Evolutionary conservation across 2,888 invertebrate genomes (phyloP).

Genomic region (Buathra laborator): DNA sequence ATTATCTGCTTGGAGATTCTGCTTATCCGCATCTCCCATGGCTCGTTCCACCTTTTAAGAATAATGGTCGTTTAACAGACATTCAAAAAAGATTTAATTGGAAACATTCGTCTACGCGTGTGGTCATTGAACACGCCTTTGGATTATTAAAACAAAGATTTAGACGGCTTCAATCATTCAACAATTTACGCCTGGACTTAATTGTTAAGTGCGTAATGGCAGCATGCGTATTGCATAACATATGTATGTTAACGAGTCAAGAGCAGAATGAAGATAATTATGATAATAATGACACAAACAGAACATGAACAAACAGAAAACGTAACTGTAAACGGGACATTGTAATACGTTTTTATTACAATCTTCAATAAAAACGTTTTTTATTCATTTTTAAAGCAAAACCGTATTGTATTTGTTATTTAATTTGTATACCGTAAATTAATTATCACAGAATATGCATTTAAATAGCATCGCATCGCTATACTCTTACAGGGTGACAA

Average conservation of each 20-base stretch:
- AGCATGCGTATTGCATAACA: conserved; percentile 45
- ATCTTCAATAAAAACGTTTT: no score
- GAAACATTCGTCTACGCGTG: conserved; percentile 31
- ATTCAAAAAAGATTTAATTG: conserved; percentile 25
- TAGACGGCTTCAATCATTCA: conserved; percentile 7
- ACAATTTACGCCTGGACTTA: conserved; percentile 17
- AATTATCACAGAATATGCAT: no score
- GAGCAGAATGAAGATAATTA: no score
- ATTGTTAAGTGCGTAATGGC: conserved; percentile 27
- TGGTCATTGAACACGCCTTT: conserved; percentile 29
- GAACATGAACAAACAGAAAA: no score
- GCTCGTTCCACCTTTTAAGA: conserved; percentile 33
- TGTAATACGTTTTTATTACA: no score
- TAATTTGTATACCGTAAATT: no score
- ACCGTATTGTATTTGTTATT: no score
- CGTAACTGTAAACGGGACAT: no score
- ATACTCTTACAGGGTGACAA: no score
- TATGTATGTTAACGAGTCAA: not conserved
- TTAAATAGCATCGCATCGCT: no score
- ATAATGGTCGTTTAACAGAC: conserved; percentile 17
- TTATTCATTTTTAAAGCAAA: no score
- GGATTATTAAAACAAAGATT: conserved; percentile 21
- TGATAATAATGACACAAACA: no score
- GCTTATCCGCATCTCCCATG: conserved; percentile 50
- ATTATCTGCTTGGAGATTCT: conserved; percentile 64